Base-by-base conservation (phyloP, 2,888 invertebrate genomes). In the Epirrhoe alternata region DNA sequence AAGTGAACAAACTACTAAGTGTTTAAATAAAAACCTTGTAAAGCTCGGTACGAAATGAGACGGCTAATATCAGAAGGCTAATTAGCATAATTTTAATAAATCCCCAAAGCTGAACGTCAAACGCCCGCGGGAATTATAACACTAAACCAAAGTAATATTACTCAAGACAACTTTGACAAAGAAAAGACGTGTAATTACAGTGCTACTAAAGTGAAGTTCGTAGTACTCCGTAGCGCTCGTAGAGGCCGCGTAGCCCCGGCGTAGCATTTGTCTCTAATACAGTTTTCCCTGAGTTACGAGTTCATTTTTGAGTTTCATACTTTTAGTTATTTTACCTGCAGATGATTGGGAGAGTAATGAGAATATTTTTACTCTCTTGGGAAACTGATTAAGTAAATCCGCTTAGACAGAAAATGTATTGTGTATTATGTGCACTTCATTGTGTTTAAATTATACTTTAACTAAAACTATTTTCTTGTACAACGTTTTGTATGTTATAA, bases 131-230 rank as follows among this genome's bases (percentile, higher is more conserved):
- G 66, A 73, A 74, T 77, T 75, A 68, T 72, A 74, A 74, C 75
- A 72, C 71, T 74, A 70, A 77, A 77, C 76, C 72, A 74, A 79
- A 77, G 77, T 78, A 77, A 80, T 81, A 80, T 79, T 76, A 78
- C 73, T 73, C 72, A 73, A 76, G 73, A 73, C 75, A 70, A 74
- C 75, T 73, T 73, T 72, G 69, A 77, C 73, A 73, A 70, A 74
- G 72, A 75, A 74, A 76, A 77, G 77, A 78, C 80, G 77, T 79
- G 75, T 82, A 84, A 83, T 83, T 84, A 84, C 82, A 72, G 75
- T 74, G 74, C 80, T 80, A 79, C 82, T 74, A 82, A 79, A 82
- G 75, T 81, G 76, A 78, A 82, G 76, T 80, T 78, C 77, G 83
- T 80, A 77, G 78, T 71, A 65, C 31, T 69, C 60, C 78, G 74